Evolutionary conservation across 2,797 vertebrate species (phyloP).

Genomic region (Agapornis canus): DNA sequence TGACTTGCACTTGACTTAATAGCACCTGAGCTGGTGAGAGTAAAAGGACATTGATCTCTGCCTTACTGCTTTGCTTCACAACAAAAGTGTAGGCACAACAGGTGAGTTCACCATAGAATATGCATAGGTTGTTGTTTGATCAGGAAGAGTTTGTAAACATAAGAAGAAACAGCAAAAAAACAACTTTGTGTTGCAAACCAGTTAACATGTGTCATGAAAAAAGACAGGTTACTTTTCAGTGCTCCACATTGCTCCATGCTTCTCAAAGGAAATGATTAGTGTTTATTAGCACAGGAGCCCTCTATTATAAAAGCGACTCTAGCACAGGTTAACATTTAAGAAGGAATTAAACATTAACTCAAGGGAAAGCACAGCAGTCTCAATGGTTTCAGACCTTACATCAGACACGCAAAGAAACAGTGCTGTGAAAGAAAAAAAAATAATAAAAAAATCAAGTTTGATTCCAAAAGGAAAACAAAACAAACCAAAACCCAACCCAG

Average conservation of each 20-base stretch:
- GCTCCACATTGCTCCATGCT: conserved; percentile 12
- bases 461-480: neutral
- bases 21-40: neutral
- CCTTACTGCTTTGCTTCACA: neutral
- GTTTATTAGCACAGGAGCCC: conserved; percentile 46
- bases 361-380: conserved; percentile 47
- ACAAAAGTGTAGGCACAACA: neutral
- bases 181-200: neutral
- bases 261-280: conserved; percentile 46
- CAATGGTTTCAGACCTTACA: conserved; percentile 60
- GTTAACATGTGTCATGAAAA: neutral
- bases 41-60: neutral
- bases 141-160: conserved; percentile 12
- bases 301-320: conserved; percentile 33
- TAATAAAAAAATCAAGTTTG: neutral
- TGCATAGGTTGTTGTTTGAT: neutral
- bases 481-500: neutral
- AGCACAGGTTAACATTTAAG: conserved; percentile 78
- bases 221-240: conserved; percentile 24
- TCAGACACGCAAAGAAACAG: conserved; percentile 57
- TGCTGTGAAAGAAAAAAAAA: neutral
- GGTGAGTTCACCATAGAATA: neutral
- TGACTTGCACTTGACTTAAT: conserved; percentile 46
- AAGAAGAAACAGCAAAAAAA: neutral
- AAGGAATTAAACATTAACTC: conserved; percentile 80